Evolutionary conservation across 2,113 vertebrate genomes (phyloP), one percentile per base, ranked within the genome.

Genomic region (Ptilorrhoa leucosticta): DNA sequence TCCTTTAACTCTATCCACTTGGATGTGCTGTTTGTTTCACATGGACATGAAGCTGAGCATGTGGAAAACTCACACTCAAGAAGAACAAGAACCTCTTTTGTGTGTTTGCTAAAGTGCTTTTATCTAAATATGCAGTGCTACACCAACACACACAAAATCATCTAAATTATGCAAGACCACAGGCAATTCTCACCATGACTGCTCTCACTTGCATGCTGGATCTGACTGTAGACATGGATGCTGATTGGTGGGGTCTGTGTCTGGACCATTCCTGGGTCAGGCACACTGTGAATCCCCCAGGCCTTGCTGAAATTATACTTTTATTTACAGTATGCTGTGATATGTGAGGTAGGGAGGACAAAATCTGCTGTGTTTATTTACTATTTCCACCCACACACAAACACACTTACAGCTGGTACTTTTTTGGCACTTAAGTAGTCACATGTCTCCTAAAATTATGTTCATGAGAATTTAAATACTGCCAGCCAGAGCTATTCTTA

Each of bases 11-110:
- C 45, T 54, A 47, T 18, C 13, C 54, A 33, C 51, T 53, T 58
- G 72, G 44, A 57, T 3, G 15, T 6, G 24, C 47, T 33, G 14
- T 31, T 79, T 75, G 56, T 66, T 83, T 91, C 0, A 0, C 12
- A 24, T 3, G 24, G 44, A 23, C 1, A 0, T 20, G 30, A 71
- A 68, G 56, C 45, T 45, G 58, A 66, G 63, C 0, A 0, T 15
- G 17, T 13, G 4, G 53, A 69, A 77, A 90, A 65, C 27, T 68
- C 44, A 8, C 0, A 3, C 45, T 22, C 1, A 2, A 33, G 48
- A 82, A 66, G 31, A 26, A 88, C 18, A 24, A 53, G 18, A 61
- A n/a, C 31, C 26, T 40, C 22, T 42, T 48, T 31, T 47, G 27
- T 26, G 7, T 23, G 28, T 57, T 48, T 85, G 40, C 16, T 85